A percentile compares a stretch with the other conserved stretches of the same genome.
Conservation (phyloP, 2,113 vertebrate species). For the Grallaria varia region DNA sequence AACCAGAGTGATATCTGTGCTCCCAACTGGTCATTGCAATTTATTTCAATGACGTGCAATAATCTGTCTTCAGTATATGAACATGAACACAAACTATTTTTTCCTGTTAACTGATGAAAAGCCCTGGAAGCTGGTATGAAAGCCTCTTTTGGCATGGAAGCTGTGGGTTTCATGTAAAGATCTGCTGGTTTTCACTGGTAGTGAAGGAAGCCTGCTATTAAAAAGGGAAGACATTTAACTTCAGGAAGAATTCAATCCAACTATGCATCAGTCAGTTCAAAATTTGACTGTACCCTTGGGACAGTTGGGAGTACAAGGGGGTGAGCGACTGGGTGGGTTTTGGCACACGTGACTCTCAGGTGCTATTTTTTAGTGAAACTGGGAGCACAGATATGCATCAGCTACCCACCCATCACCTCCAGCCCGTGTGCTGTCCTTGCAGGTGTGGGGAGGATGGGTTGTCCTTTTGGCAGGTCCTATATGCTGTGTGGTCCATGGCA, state of each 20-base stretch:
- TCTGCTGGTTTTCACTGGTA: neutral
- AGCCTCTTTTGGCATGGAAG: neutral
- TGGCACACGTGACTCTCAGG: neutral
- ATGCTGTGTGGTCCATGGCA: neutral
- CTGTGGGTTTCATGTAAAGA: neutral
- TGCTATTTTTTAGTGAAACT: neutral
- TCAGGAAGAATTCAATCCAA: neutral
- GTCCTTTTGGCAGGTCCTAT: neutral
- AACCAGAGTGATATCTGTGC: neutral
- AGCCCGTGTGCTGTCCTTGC: accelerated
- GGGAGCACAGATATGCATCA: neutral
- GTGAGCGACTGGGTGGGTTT: neutral
- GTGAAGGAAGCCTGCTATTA: neutral
- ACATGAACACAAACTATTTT: neutral
- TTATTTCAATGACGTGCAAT: neutral
- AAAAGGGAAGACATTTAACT: neutral
- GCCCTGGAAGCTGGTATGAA: neutral
- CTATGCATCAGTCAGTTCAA: neutral
- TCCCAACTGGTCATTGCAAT: neutral
- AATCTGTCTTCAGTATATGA: neutral
- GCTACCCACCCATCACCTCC: too few relatives aligned
- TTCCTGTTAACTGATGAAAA: neutral
- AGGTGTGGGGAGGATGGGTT: neutral
- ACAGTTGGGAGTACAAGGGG: accelerated
- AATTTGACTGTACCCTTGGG: neutral